Base-by-base conservation (phyloP, 2,888 invertebrate species). In the Acleris holmiana region DNA sequence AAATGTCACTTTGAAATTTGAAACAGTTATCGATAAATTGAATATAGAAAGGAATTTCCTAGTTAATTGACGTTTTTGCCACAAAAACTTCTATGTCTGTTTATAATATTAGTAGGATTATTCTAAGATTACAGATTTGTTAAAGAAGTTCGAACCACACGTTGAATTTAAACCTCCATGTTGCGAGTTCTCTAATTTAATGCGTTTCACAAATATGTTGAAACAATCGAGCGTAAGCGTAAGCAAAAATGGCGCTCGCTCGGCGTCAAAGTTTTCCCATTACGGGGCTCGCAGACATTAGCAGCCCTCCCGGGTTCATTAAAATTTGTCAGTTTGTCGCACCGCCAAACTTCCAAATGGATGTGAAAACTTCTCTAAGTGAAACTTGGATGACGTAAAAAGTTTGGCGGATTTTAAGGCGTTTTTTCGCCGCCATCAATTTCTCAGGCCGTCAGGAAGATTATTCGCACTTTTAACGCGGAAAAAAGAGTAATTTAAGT, bases 401-500 rank as follows among this genome's bases (percentile, higher is more conserved):
- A 92, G 78, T 91, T 88, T 73, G 78, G 73, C 78, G 85, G 83
- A 87, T 89, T 90, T 88, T 80, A 84, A 83, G 81, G 79, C 82
- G 76, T 85, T 89, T 91, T 91, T 88, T 85, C 83, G 79, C 78
- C 86, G 80, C 88, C 91, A 91, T 92, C 91, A 91, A 92, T 92
- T 92, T 89, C 88, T 83, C 88, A 86, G 85, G 80, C 86, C 90
- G 92, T 92, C 92, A 91, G 82, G 92, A 90, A 91, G 92, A 91
- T 91, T 91, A 90, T 92, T 92, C 90, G 86, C 92, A 90, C 91
- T 91, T 86, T 84, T 85, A 85, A 89, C 84, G 86, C 90, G 89
- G 88, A 90, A 91, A 91, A 88, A 91, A 90, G 88, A 85, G 91
- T 90, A 89, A 91, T 92, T 92, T 91, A 92, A 91, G 89, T 91